Base-by-base conservation (phyloP, 1,140 invertebrate genomes). In the Muscidifurax raptorellus region DNA sequence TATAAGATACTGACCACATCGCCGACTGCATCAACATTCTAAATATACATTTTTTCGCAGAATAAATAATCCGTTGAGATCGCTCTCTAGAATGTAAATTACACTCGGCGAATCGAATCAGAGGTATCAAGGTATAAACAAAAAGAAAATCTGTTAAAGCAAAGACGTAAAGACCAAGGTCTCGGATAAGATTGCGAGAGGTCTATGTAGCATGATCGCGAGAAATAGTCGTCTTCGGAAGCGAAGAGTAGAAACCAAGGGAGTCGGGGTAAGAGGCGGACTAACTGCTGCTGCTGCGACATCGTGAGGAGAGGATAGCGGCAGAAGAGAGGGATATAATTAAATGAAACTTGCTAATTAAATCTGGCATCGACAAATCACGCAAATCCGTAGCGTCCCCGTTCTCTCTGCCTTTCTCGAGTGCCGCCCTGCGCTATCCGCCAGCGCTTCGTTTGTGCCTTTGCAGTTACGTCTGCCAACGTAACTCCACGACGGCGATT, bases 271-370 rank as follows among this genome's bases (percentile, higher is more conserved):
- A 52, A 12, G 47, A 80, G 52, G 13, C 74, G 30, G 30, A 40
- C 32, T 59, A 59, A 59, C 47, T 67, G 69, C 66, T 30, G 66
- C 28, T 69, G 66, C 66, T 67, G 40, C n/a, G 40, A 59, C 5
- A 22, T n/a, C 52, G 22, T 22, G 22, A 47, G 44, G n/a, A n/a
- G 12, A 47, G 44, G 44, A 47, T 47, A 13, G 13, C 44, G 9
- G 83, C 44, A n/a, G n/a, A n/a, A n/a, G n/a, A 52, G 22, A 30
- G 36, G 72, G 28, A 77, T 85, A 84, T 87, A 90, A 90, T 89
- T 89, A 90, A 90, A 90, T 86, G 85, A 87, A 90, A 89, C 87
- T 89, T 87, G 87, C 85, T 90, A 90, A 90, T 90, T 90, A 90
- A 90, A 90, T 89, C 76, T 80, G 83, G 88, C 85, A 88, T 88